Percentiles rank a stretch among this genome's conserved stretches.
Conservation (phyloP, 1,140 invertebrate species). For the Meloidogyne hapla region DNA sequence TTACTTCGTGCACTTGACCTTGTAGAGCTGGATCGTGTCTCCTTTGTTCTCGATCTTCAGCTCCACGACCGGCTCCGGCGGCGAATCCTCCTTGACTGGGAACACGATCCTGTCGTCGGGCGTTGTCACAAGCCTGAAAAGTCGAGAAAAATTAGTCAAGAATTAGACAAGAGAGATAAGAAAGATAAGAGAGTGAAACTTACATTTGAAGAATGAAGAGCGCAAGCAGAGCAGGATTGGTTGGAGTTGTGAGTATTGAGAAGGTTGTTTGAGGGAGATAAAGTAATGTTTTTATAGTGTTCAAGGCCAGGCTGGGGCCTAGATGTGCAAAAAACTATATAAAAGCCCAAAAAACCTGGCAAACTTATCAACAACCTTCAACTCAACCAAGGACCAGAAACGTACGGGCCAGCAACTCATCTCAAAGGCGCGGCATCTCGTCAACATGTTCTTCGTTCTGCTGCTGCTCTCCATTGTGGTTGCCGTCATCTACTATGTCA, state of each 20-base stretch:
- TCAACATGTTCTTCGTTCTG: not conserved
- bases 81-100: not conserved
- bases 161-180: not conserved
- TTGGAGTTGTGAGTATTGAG: not conserved
- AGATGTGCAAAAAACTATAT: not conserved
- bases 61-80: not conserved
- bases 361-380: not conserved
- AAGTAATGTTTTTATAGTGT: not conserved
- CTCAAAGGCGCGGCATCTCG: not conserved
- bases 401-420: not conserved
- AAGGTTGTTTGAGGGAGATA: not conserved
- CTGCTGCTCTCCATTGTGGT: not conserved
- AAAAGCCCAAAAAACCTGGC: not conserved
- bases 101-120: not conserved
- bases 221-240: not conserved
- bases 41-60: constrained; percentile 1
- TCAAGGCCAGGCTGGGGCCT: not conserved
- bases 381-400: not conserved
- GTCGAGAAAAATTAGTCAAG: not conserved
- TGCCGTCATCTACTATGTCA: not conserved
- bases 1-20: constrained; percentile 1
- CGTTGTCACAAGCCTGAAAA: not conserved
- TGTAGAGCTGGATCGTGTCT: not conserved
- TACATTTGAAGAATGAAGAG: not conserved
- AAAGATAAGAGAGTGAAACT: not conserved